A percentile compares a stretch with the other conserved stretches of the same genome.
Evolutionary conservation across 1,140 invertebrate genomes (phyloP).

Genomic region (Lamellibrachia luymesi): DNA sequence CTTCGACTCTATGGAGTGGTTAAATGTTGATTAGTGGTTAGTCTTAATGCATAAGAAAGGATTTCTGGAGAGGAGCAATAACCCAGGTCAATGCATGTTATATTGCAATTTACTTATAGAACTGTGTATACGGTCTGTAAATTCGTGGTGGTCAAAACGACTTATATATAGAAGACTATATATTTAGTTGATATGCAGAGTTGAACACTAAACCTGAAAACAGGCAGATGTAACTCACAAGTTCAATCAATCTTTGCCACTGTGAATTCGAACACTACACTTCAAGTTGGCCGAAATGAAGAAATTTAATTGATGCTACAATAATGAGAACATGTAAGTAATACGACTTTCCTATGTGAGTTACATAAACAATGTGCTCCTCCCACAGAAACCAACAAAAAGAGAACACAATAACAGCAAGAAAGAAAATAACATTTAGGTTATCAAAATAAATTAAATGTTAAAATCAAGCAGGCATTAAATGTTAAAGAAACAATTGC

Average conservation of each 20-base stretch:
- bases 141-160: neutral
- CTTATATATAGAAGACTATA: neutral
- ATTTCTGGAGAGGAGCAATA: neutral
- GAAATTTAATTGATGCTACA: neutral
- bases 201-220: neutral
- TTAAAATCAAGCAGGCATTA: neutral
- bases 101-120: neutral
- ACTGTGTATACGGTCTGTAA: neutral
- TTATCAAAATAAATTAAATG: neutral
- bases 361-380: neutral
- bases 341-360: neutral
- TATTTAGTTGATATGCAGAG: neutral
- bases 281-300: neutral
- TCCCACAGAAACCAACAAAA: neutral
- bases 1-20: neutral
- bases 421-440: neutral
- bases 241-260: neutral
- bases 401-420: neutral
- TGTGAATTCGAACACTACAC: neutral
- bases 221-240: neutral
- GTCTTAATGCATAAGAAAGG: neutral
- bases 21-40: neutral
- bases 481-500: neutral
- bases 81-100: neutral
- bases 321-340: neutral